Base-by-base conservation (phyloP, 2,888 invertebrate genomes). In the Laspeyria flexula region DNA sequence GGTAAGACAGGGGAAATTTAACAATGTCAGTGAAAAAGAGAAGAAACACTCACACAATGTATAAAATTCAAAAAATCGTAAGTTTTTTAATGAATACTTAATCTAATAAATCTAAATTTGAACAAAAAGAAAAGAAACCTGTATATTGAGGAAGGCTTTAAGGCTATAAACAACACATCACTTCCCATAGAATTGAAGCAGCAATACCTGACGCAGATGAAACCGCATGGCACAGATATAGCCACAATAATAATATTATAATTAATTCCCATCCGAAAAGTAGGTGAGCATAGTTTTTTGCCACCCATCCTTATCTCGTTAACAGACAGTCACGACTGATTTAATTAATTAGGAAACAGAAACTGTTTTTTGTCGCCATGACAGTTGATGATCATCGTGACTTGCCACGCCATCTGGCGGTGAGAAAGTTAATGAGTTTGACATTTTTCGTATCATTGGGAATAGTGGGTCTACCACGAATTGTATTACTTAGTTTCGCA, bases 341-440 rank as follows among this genome's bases (percentile, higher is more conserved):
- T 39, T 61, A 64, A 60, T 66, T 63, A 65, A 65, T 62, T 63
- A 55, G 57, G 60, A 64, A 61, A 52, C 42, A 27, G 34, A n/a
- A n/a, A n/a, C n/a, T 51, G 39, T 67, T 77, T 76, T 73, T 71
- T 68, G 49, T 45, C 43, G 43, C 48, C 60, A 46, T 65, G 68
- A 71, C 72, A 71, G 51, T 49, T 61, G 60, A 44, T 63, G 67
- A 55, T 6, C 58, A 46, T 71, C 81, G 80, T 81, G 82, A 79
- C 81, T 77, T 45, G 71, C 65, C 58, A 40, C 27, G 45, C 55
- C 50, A 62, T 55, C 59, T 55, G 49, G 55, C 52, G 52, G 58
- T 55, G 79, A 75, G 78, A 75, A 75, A 76, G 77, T 61, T 81
- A 85, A 86, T 85, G 82, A 69, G 66, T 81, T 77, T 81, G 84